These are phyloP conservation scores for Catocala fraxini DNA, from an alignment of 2,888 invertebrate genomes.

Conservation along the genomic window DNA sequence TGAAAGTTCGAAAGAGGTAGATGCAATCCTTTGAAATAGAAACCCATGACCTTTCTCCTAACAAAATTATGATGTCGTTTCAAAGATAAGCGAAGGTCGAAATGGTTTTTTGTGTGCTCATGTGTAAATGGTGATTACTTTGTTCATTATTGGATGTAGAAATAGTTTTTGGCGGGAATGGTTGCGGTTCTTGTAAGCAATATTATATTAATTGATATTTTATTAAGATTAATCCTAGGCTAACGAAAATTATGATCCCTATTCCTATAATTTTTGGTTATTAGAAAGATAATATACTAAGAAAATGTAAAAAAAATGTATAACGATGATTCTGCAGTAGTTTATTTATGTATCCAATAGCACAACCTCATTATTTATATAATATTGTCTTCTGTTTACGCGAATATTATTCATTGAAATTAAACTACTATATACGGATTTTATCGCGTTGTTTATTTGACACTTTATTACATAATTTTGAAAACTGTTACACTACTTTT, in stretches of 20 bases:
- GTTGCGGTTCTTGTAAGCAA: background rate
- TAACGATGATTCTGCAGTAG: too few species aligned
- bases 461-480: too few species aligned
- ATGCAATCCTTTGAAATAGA: conserved; percentile 35
- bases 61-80: conserved; percentile 39
- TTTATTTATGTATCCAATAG: too few species aligned
- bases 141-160: conserved; percentile 33
- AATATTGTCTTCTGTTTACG: too few species aligned
- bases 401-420: too few species aligned
- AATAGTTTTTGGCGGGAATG: background rate
- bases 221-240: background rate
- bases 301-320: too few species aligned
- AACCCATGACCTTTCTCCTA: conserved; percentile 38
- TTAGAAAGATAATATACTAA: too few species aligned
- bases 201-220: background rate
- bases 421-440: too few species aligned
- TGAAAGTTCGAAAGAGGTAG: conserved; percentile 13
- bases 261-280: too few species aligned
- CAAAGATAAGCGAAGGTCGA: conserved; percentile 44
- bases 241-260: background rate
- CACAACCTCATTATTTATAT: too few species aligned
- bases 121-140: conserved; percentile 34
- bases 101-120: conserved; percentile 35
- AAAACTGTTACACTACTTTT: too few species aligned
- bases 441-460: too few species aligned